These are phyloP conservation scores for Periphyllus acericola DNA, from an alignment of 2,888 invertebrate species.

Conservation along the genomic window DNA sequence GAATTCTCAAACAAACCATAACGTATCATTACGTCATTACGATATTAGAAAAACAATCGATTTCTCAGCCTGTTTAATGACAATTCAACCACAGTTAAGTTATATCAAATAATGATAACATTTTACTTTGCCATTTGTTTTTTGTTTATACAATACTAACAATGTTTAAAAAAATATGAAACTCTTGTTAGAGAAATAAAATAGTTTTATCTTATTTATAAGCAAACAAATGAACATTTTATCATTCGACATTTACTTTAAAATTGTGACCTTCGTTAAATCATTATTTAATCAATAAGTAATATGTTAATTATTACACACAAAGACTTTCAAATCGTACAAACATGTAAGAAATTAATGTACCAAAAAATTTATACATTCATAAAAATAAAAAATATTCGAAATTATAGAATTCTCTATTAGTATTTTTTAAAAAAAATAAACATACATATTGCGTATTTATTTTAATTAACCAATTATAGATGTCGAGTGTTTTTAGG, in stretches of 20 bases:
- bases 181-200: not conserved
- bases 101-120: too few species aligned
- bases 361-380: not conserved
- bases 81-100: too few species aligned
- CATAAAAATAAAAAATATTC: not conserved
- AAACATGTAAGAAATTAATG: not conserved
- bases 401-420: too few species aligned
- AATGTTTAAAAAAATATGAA: not conserved
- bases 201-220: not conserved
- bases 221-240: not conserved
- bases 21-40: not conserved
- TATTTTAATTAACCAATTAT: not conserved
- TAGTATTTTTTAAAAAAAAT: not conserved
- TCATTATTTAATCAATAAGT: not conserved
- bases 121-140: too few species aligned
- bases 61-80: not conserved
- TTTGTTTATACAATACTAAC: too few species aligned
- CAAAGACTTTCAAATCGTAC: not conserved
- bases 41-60: not conserved
- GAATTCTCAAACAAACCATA: not conserved
- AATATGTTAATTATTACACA: not conserved
- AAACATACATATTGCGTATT: not conserved
- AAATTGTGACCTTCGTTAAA: not conserved
- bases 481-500: not conserved
- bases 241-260: not conserved